Conservation (phyloP, 2,113 vertebrate species). For the Alexandromys fortis region DNA sequence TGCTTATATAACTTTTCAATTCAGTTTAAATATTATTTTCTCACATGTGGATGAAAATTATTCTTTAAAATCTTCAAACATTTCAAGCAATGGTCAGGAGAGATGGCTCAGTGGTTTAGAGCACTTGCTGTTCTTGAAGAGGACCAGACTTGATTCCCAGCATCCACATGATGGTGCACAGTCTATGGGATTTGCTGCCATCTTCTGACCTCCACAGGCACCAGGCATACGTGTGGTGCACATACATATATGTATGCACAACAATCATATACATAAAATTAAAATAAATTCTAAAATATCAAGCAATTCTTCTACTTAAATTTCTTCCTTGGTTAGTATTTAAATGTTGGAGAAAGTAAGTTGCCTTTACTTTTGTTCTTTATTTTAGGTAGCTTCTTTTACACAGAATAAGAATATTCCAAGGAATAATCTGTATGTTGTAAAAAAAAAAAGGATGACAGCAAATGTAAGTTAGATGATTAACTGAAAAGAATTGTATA, state of each 20-base stretch:
- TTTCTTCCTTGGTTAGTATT: background rate
- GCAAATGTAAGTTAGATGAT: background rate
- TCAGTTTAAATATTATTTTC: constrained; percentile 24
- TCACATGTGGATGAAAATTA: background rate
- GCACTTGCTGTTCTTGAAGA: too few relatives aligned
- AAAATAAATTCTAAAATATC: background rate
- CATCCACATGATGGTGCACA: background rate
- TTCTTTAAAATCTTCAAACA: background rate
- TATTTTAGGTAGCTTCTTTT: constrained; percentile 31
- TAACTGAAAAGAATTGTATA: background rate
- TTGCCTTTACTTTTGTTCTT: background rate
- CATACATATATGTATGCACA: background rate
- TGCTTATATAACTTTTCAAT: constrained; percentile 25
- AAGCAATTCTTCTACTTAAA: constrained; percentile 13
- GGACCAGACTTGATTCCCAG: background rate
- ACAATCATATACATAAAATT: background rate
- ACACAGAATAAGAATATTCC: background rate
- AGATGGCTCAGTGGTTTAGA: too few relatives aligned
- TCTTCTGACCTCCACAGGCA: background rate
- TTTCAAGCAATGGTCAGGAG: background rate
- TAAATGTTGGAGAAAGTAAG: constrained; percentile 38
- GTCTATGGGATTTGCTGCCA: background rate
- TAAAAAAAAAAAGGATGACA: background rate
- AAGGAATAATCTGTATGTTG: background rate
- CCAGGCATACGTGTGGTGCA: background rate